phyloP scores from a whole-genome alignment of 2,113 vertebrate genomes.

The Mirza zaza region DNA sequence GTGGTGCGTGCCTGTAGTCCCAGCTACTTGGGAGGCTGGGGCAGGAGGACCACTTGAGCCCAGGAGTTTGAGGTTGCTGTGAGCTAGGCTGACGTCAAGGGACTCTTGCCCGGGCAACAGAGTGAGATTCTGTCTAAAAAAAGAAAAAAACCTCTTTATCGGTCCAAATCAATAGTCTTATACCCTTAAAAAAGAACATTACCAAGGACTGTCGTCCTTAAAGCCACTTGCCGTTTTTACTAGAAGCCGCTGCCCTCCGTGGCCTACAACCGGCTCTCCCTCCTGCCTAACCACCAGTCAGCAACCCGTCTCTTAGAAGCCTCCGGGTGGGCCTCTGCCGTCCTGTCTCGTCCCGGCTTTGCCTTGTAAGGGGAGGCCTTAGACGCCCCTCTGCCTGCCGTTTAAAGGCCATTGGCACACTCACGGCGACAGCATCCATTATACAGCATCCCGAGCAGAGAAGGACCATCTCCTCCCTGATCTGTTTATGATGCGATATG shows the following conservation, averaged over 20 bases:
- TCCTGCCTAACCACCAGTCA: rapidly evolving
- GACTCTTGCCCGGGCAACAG: no score
- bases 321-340: neutral
- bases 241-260: no score
- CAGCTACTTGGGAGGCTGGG: no score
- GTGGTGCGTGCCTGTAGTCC: no score
- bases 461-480: constrained; percentile 64
- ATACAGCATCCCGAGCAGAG: neutral
- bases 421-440: neutral
- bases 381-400: rapidly evolving
- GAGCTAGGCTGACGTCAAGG: no score
- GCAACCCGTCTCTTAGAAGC: neutral
- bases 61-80: no score
- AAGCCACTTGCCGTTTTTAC: neutral
- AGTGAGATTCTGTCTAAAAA: no score
- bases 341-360: neutral
- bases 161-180: neutral
- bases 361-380: neutral
- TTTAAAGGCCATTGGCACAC: constrained; percentile 28
- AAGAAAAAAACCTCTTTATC: no score
- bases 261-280: neutral
- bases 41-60: no score
- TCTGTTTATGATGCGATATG: constrained; percentile 65
- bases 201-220: neutral
- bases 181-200: neutral